Percentiles rank a stretch among this genome's conserved stretches.
Evolutionary conservation across 2,113 vertebrate species (phyloP).

Genomic region (Rhinolophus sinicus): DNA sequence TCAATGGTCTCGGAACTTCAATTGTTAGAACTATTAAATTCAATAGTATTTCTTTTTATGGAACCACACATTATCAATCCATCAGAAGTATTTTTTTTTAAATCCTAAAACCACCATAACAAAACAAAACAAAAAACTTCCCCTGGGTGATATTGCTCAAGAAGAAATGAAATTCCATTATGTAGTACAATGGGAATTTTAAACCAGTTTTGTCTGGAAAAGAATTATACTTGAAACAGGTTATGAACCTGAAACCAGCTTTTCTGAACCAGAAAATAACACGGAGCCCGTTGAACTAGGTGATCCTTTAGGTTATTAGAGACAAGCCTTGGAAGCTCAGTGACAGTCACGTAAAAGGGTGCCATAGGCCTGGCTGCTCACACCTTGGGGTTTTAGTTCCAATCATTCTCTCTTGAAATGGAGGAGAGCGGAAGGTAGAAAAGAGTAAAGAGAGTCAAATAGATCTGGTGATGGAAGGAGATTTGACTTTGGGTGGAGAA

Average conservation of each 20-base stretch:
- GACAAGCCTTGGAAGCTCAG: neutral
- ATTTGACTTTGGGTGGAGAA: too few relatives aligned
- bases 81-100: slow-evolving; percentile 42
- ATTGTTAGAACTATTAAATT: slow-evolving; percentile 58
- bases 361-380: neutral
- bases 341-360: neutral
- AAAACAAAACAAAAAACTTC: slow-evolving; percentile 44
- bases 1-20: slow-evolving; percentile 2
- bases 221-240: slow-evolving; percentile 61
- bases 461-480: too few relatives aligned
- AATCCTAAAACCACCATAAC: slow-evolving; percentile 56
- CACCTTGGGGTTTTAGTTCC: neutral
- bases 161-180: slow-evolving; percentile 76
- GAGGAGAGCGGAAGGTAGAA: too few relatives aligned
- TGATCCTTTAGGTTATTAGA: slow-evolving; percentile 2
- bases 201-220: slow-evolving; percentile 67
- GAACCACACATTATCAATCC: slow-evolving; percentile 58
- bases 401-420: neutral
- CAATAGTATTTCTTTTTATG: slow-evolving; percentile 64
- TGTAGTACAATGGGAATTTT: slow-evolving; percentile 64
- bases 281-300: neutral
- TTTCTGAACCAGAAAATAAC: slow-evolving; percentile 69
- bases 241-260: slow-evolving; percentile 51
- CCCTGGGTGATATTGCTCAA: slow-evolving; percentile 39
- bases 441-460: too few relatives aligned